Conservation (phyloP, 2,888 invertebrate genomes). For the Epistrophella euchroma region DNA sequence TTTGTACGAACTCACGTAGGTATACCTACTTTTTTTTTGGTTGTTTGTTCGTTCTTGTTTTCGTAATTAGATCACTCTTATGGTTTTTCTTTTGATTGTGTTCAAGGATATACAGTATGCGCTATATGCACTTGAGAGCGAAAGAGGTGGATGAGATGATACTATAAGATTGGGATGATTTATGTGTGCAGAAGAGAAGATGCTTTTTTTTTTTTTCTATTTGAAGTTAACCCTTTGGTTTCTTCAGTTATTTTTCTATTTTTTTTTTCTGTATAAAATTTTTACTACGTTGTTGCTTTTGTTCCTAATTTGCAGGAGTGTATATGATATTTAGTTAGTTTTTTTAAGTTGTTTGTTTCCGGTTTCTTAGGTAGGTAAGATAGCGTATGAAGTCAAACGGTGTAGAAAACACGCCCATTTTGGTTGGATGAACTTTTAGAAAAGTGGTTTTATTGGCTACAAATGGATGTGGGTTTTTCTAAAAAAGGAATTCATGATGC, state of each 20-base stretch:
- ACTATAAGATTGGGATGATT: slow-evolving; percentile 56
- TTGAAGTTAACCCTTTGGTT: slow-evolving; percentile 63
- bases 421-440: slow-evolving; percentile 34
- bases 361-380: slow-evolving; percentile 68
- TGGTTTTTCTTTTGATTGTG: slow-evolving; percentile 52
- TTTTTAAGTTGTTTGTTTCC: slow-evolving; percentile 73
- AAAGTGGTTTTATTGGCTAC: slow-evolving; percentile 48
- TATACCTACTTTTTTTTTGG: slow-evolving; percentile 36
- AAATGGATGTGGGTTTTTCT: slow-evolving; percentile 16
- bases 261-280: slow-evolving; percentile 3
- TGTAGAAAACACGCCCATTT: slow-evolving; percentile 70
- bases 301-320: slow-evolving; percentile 68
- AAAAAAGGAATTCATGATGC: slow-evolving; percentile 8
- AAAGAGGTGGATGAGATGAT: slow-evolving; percentile 54
- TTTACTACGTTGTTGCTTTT: slow-evolving; percentile 12
- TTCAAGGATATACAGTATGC: slow-evolving; percentile 24
- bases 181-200: slow-evolving; percentile 46
- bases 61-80: slow-evolving; percentile 69
- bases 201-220: slow-evolving; percentile 38
- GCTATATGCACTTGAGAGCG: slow-evolving; percentile 65
- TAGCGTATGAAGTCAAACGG: slow-evolving; percentile 65
- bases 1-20: slow-evolving; percentile 20
- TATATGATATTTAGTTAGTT: slow-evolving; percentile 34
- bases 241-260: not conserved
- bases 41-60: slow-evolving; percentile 45